phyloP scores from a whole-genome alignment of 2,888 invertebrate species.

The Oscheius myriophilus region DNA sequence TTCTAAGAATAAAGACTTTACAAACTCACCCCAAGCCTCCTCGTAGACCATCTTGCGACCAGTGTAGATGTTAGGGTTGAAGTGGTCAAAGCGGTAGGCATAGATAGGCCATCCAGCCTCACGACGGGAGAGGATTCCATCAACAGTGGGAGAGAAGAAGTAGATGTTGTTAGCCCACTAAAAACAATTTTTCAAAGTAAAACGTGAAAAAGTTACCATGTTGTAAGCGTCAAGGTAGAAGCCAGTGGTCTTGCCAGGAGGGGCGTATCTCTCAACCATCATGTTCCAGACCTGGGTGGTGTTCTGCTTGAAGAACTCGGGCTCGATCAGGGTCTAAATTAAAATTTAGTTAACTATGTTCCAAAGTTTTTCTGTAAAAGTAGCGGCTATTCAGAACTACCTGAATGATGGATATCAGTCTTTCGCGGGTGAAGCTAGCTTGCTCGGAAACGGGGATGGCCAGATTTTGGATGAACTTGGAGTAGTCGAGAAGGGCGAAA shows the following conservation, averaged over 20 bases:
- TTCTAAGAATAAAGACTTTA: background rate
- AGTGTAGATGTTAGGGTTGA: constrained; percentile 16
- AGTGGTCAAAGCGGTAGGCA: constrained; percentile 27
- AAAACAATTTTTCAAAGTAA: constrained; percentile 17
- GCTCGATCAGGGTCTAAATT: constrained; percentile 12
- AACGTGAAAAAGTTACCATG: too few species aligned
- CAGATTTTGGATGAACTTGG: constrained; percentile 14
- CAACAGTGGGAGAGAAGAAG: constrained; percentile 18
- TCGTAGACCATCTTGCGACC: background rate
- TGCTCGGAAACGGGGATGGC: background rate
- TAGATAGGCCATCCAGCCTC: constrained; percentile 14
- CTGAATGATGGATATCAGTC: background rate
- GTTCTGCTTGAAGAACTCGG: constrained; percentile 12
- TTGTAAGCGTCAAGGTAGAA: constrained; percentile 17
- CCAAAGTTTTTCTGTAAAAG: too few species aligned
- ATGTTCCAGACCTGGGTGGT: constrained; percentile 15
- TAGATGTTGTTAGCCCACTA: constrained; percentile 20
- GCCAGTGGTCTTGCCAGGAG: constrained; percentile 5
- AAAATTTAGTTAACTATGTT: too few species aligned
- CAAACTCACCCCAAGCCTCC: constrained; percentile 13
- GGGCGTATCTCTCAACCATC: constrained; percentile 18
- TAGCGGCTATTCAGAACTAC: too few species aligned
- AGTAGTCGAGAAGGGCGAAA: constrained; percentile 30
- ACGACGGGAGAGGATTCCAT: constrained; percentile 18
- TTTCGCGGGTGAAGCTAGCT: background rate